A percentile compares a stretch with the other conserved stretches of the same genome.
phyloP scores from a whole-genome alignment of 2,797 vertebrate genomes.

The Craterocephalus amniculus region DNA sequence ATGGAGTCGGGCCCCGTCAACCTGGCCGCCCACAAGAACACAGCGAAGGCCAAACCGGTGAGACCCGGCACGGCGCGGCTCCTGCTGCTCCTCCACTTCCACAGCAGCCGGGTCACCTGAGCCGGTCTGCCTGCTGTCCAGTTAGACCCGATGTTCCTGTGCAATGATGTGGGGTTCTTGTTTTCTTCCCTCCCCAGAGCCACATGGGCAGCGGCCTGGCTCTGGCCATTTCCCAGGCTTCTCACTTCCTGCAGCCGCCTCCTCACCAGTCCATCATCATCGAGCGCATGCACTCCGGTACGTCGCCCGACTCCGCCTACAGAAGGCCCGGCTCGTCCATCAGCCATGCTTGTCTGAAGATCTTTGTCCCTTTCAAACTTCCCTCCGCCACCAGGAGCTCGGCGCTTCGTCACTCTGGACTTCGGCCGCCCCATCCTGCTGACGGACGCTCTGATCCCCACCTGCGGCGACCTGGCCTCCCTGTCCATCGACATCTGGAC shows the following conservation, averaged over 20 bases:
- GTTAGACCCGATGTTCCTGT: neutral
- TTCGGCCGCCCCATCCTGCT: slow-evolving; percentile 95
- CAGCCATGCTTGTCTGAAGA: no score
- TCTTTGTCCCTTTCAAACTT: no score
- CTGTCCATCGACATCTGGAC: slow-evolving; percentile 99
- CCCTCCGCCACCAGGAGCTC: slow-evolving; percentile 85
- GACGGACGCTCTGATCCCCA: slow-evolving; percentile 96
- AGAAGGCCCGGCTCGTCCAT: no score
- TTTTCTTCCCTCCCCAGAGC: slow-evolving; percentile 80
- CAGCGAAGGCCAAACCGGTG: slow-evolving; percentile 93
- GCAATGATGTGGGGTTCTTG: neutral
- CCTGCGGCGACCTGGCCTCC: slow-evolving; percentile 95
- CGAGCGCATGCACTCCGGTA: slow-evolving; percentile 99
- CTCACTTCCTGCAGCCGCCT: slow-evolving; percentile 97
- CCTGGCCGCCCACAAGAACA: slow-evolving; percentile 93
- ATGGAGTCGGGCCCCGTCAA: slow-evolving; percentile 94
- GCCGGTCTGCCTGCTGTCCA: neutral
- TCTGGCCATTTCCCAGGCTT: slow-evolving; percentile 97
- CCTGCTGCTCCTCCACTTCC: no score
- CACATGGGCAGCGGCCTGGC: slow-evolving; percentile 94
- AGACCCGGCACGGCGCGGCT: no score
- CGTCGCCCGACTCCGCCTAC: neutral
- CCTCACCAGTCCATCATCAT: slow-evolving; percentile 99
- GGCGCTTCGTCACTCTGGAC: slow-evolving; percentile 96
- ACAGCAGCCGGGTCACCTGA: neutral